phyloP scores from a whole-genome alignment of 2,797 vertebrate species.

The Falco concolor region DNA sequence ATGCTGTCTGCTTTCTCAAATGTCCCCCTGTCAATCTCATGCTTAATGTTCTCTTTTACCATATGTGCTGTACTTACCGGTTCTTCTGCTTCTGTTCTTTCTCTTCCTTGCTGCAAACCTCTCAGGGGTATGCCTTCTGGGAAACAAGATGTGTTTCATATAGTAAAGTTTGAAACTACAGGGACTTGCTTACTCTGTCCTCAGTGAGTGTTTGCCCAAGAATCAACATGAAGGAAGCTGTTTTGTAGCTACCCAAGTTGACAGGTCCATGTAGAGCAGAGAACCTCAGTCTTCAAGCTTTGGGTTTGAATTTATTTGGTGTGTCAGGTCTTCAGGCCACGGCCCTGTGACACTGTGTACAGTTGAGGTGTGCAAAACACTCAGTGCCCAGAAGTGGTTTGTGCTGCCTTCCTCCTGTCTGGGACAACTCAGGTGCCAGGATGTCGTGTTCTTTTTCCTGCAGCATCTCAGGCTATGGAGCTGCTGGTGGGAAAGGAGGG shows the following conservation, averaged over 20 bases:
- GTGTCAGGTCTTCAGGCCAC: not conserved
- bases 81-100: not conserved
- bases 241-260: not conserved
- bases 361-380: not conserved
- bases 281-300: not conserved
- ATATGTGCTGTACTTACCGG: not conserved
- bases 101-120: not conserved
- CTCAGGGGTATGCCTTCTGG: not conserved
- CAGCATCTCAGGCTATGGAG: slow-evolving; percentile 92
- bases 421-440: not conserved
- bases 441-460: slow-evolving; percentile 20
- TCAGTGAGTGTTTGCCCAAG: not conserved
- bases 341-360: not conserved
- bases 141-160: not conserved
- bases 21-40: not conserved
- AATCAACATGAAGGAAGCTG: not conserved
- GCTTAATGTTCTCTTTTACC: not conserved
- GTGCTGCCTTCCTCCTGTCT: not conserved
- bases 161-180: not conserved
- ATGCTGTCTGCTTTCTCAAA: not conserved
- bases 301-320: not conserved
- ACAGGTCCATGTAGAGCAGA: not conserved
- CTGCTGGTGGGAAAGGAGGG: slow-evolving; percentile 92
- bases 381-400: not conserved
- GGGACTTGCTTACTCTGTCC: not conserved